Conservation (phyloP, 2,797 vertebrate genomes). For the Poeciliopsis presidionis region DNA sequence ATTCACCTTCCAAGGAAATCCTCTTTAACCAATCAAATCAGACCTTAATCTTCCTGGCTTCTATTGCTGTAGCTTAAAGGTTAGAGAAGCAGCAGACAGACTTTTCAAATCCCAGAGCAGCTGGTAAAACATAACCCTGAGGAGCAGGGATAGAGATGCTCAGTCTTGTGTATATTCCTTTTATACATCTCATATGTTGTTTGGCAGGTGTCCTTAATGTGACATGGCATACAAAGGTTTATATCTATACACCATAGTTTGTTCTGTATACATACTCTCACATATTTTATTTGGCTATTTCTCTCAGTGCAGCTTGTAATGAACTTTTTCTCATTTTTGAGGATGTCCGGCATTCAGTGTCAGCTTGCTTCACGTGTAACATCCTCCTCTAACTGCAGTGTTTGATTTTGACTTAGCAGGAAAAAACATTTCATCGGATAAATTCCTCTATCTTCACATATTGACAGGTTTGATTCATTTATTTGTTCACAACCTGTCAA, state of each 20-base stretch:
- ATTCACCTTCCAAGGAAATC: constrained; percentile 68
- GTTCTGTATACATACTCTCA: neutral
- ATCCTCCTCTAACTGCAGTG: constrained; percentile 22
- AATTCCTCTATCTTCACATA: constrained; percentile 15
- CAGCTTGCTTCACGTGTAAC: constrained; percentile 15
- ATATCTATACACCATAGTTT: neutral
- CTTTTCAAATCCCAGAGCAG: constrained; percentile 46
- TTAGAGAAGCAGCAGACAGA: constrained; percentile 50
- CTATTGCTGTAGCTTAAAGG: constrained; percentile 47
- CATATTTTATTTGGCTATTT: constrained; percentile 6
- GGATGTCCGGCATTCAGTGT: constrained; percentile 10
- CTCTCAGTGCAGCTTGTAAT: constrained; percentile 17
- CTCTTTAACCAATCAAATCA: constrained; percentile 64
- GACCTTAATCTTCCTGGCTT: constrained; percentile 54
- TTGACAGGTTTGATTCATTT: constrained; percentile 2
- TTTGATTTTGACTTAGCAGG: constrained; percentile 32
- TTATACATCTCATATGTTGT: constrained; percentile 8
- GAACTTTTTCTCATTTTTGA: constrained; percentile 26
- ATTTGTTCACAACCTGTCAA: neutral
- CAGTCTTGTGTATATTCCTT: neutral
- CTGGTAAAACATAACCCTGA: constrained; percentile 46
- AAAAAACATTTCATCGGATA: constrained; percentile 7
- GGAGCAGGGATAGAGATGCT: constrained; percentile 34
- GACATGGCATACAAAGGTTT: neutral
- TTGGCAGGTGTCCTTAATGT: neutral